Evolutionary conservation across 2,113 vertebrate species (phyloP).

Genomic region (Rhea pennata): DNA sequence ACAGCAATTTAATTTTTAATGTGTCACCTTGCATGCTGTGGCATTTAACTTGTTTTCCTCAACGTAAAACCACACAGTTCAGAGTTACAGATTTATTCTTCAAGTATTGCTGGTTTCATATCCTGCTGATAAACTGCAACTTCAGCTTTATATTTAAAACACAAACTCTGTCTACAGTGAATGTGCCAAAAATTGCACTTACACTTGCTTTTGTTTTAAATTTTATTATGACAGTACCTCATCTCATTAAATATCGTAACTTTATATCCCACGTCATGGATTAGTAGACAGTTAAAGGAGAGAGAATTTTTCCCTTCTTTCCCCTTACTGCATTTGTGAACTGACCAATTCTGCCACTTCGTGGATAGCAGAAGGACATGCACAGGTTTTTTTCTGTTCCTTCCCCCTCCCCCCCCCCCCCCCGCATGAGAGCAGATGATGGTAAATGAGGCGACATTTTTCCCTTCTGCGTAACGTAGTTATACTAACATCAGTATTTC

Average conservation of each 20-base stretch:
- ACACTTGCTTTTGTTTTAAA: neutral
- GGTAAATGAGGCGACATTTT: neutral
- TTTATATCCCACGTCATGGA: neutral
- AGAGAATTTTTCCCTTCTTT: neutral
- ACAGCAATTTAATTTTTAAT: constrained; percentile 44
- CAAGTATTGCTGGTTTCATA: neutral
- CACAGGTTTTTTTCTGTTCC: neutral
- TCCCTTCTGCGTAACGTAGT: neutral
- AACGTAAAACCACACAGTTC: neutral
- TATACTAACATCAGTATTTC: neutral
- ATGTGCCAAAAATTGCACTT: neutral
- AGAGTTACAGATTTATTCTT: neutral
- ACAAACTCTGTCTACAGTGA: neutral
- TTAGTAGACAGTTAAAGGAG: neutral
- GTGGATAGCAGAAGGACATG: constrained; percentile 33
- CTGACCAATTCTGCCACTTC: constrained; percentile 47
- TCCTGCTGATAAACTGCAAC: neutral
- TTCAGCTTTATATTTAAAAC: neutral
- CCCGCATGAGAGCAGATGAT: neutral
- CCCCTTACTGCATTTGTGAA: neutral
- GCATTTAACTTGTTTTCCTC: neutral
- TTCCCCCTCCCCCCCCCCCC: no score
- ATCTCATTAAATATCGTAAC: neutral
- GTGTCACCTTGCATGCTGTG: neutral
- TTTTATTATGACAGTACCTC: neutral